phyloP scores from a whole-genome alignment of 2,888 invertebrate genomes.

The Carcina quercana region DNA sequence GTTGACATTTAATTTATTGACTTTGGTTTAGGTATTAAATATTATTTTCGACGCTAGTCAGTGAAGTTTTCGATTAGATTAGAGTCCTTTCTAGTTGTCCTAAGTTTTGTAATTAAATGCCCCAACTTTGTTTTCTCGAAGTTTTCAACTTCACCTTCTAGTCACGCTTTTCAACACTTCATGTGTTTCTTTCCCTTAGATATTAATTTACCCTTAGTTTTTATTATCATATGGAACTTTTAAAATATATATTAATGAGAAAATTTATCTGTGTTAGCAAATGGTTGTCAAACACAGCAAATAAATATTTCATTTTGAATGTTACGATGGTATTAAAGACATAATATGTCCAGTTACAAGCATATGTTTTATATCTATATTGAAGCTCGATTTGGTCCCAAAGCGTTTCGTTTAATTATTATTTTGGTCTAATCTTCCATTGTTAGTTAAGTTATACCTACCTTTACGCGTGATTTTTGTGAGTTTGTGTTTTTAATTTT shows the following conservation, averaged over 20 bases:
- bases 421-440: constrained; percentile 23
- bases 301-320: too few species aligned
- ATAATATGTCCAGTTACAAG: too few species aligned
- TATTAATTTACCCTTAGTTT: too few species aligned
- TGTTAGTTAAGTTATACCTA: constrained; percentile 28
- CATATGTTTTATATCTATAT: too few species aligned
- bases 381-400: too few species aligned
- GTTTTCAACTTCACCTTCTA: constrained; percentile 46
- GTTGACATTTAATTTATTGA: constrained; percentile 42
- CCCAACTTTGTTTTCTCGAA: constrained; percentile 42
- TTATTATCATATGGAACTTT: too few species aligned
- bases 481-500: constrained; percentile 33
- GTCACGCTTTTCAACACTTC: constrained; percentile 47
- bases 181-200: constrained; percentile 29
- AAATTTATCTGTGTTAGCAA: constrained; percentile 47
- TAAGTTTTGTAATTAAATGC: constrained; percentile 34
- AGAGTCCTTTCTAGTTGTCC: too few species aligned
- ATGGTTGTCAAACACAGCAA: constrained; percentile 50
- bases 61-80: constrained; percentile 52
- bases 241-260: constrained; percentile 23
- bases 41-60: constrained; percentile 63
- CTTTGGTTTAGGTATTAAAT: too few species aligned
- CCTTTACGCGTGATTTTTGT: constrained; percentile 16
- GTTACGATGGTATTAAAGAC: too few species aligned
- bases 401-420: too few species aligned